These are phyloP conservation scores for Echeneis naucrates DNA, from an alignment of 2,797 vertebrate species.

Conservation along the genomic window DNA sequence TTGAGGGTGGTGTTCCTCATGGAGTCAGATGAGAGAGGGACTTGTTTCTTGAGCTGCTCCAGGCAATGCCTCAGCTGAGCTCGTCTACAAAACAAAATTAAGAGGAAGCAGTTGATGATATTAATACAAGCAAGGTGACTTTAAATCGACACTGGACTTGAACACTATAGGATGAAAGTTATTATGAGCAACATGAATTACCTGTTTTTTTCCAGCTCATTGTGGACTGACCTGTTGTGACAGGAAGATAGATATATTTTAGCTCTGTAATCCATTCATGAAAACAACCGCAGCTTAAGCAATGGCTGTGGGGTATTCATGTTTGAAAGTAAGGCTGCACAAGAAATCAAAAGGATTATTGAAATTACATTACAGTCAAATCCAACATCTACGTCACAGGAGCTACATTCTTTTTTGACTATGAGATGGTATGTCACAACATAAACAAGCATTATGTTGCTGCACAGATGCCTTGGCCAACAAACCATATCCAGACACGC, in stretches of 20 bases:
- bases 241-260: conserved; percentile 33
- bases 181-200: conserved; percentile 77
- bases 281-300: background rate
- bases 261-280: background rate
- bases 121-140: background rate
- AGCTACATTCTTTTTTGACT: no score
- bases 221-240: conserved; percentile 90
- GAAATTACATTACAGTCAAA: no score
- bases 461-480: no score
- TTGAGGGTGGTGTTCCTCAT: conserved; percentile 91
- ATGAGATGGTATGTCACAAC: no score
- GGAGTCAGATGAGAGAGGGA: conserved; percentile 88
- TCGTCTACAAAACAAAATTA: conserved; percentile 83
- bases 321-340: background rate
- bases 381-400: no score
- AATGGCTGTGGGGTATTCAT: background rate
- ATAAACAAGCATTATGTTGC: no score
- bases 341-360: no score
- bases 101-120: background rate
- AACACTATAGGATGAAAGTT: no score
- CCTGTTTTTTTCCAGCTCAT: conserved; percentile 97
- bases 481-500: no score
- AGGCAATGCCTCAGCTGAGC: conserved; percentile 92
- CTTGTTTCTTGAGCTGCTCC: conserved; percentile 94
- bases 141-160: background rate